These are phyloP conservation scores for Troides helena DNA, from an alignment of 2,888 invertebrate genomes.

Conservation along the genomic window DNA sequence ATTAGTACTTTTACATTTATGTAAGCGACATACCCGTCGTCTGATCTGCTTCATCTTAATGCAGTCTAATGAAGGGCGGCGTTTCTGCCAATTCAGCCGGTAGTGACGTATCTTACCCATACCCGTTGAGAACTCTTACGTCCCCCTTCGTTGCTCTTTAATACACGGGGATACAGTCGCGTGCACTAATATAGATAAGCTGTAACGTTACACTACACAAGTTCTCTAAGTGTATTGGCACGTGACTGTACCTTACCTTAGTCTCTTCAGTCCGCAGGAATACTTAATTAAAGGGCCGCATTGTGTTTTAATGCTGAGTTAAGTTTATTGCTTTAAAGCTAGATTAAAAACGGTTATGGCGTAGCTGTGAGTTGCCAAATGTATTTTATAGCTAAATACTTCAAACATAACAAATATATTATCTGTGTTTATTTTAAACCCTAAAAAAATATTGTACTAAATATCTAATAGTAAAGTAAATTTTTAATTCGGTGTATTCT, in stretches of 20 bases:
- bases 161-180: slow-evolving; percentile 1
- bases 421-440: too few species aligned
- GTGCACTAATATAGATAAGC: slow-evolving; percentile 12
- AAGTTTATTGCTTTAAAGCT: not conserved
- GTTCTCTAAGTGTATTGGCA: slow-evolving; percentile 1
- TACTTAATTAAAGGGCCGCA: not conserved
- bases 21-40: too few species aligned
- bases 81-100: slow-evolving; percentile 16
- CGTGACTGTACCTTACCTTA: slow-evolving; percentile 17
- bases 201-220: not conserved
- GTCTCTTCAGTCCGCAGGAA: not conserved
- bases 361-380: too few species aligned
- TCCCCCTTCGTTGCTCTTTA: slow-evolving; percentile 6
- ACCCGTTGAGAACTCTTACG: slow-evolving; percentile 17
- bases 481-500: too few species aligned
- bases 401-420: too few species aligned
- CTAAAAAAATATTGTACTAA: too few species aligned
- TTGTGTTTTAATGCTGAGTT: slow-evolving; percentile 14
- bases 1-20: too few species aligned
- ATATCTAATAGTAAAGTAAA: too few species aligned
- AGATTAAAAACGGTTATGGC: not conserved
- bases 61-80: slow-evolving; percentile 4
- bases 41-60: too few species aligned
- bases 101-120: slow-evolving; percentile 13
- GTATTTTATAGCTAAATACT: too few species aligned